A percentile compares a stretch with the other conserved stretches of the same genome.
phyloP scores from a whole-genome alignment of 2,113 vertebrate genomes.

The Eidolon helvum region DNA sequence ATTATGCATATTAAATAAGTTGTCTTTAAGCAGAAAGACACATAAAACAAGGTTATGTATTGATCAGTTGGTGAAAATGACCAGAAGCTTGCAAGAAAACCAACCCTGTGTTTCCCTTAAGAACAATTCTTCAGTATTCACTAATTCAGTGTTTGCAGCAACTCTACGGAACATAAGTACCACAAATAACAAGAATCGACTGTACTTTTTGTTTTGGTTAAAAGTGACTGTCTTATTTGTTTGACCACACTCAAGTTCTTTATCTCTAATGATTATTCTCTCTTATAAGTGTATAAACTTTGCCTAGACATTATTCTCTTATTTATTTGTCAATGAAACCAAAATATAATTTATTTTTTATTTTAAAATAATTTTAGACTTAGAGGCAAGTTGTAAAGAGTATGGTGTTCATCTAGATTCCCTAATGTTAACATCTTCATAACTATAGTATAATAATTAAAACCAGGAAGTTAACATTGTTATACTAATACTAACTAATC shows the following conservation, averaged over 20 bases:
- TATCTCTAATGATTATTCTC: neutral
- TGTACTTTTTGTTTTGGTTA: neutral
- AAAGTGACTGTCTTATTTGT: neutral
- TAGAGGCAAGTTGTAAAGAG: neutral
- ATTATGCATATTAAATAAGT: neutral
- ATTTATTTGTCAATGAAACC: neutral
- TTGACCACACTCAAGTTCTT: neutral
- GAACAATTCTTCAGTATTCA: neutral
- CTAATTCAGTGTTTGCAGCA: neutral
- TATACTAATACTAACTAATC: neutral
- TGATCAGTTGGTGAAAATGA: neutral
- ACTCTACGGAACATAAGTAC: neutral
- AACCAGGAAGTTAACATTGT: neutral
- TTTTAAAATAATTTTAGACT: constrained; percentile 4
- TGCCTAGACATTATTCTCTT: neutral
- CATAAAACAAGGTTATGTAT: neutral
- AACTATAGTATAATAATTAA: neutral
- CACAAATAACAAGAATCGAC: rapidly evolving
- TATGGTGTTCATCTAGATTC: neutral
- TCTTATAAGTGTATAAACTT: neutral
- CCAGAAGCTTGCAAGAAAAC: neutral
- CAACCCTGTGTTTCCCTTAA: neutral
- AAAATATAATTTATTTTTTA: neutral
- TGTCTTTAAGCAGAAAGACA: neutral
- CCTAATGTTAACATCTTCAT: neutral